Evolutionary conservation across 2,888 invertebrate species (phyloP), one percentile per base, ranked within the genome.

Genomic region (Antitype chi): DNA sequence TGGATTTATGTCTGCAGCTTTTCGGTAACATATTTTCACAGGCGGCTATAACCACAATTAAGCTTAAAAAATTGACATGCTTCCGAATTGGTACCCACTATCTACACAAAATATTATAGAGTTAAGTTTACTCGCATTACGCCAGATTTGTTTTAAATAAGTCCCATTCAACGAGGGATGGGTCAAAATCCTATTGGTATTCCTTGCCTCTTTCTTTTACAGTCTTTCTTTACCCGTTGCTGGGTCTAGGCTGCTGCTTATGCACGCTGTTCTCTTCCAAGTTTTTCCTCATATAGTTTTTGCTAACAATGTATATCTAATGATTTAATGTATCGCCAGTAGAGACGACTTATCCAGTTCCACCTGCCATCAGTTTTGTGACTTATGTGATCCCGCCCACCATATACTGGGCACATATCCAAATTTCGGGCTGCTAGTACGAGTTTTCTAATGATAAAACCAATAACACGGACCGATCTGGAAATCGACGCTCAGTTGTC

Each of bases 21-120:
- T 87, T 59, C 7, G 32, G 85, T 86, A 86, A 52, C 0, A 17
- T 38, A 74, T 28, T 60, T 49, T 32, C 13, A 32, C 11, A 28
- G 7, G 8, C 9, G 11, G 5, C 8, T n/a, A 5, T 17, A 52
- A 15, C 23, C 17, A 32, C 17, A 15, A 32, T 32, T 32, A 47
- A 3, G 6, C 28, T 47, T 6, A 5, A 43, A 15, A 43, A 59
- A 25, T 20, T 20, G 8, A 15, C 15, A 20, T 49, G 20, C 20
- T 66, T 47, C 64, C 64, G 25, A 20, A 66, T 17, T 7, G 15
- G 43, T 25, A n/a, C 23, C 32, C 7, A 32, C 32, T 20, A 25
- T 11, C 20, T 20, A 47, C 1, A 47, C 7, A 20, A 25, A 20
- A 25, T 25, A 66, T 4, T 20, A 20, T 7, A 28, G 20, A 49